phyloP scores from a whole-genome alignment of 1,140 invertebrate genomes.

The Philotrypesis tridentata region DNA sequence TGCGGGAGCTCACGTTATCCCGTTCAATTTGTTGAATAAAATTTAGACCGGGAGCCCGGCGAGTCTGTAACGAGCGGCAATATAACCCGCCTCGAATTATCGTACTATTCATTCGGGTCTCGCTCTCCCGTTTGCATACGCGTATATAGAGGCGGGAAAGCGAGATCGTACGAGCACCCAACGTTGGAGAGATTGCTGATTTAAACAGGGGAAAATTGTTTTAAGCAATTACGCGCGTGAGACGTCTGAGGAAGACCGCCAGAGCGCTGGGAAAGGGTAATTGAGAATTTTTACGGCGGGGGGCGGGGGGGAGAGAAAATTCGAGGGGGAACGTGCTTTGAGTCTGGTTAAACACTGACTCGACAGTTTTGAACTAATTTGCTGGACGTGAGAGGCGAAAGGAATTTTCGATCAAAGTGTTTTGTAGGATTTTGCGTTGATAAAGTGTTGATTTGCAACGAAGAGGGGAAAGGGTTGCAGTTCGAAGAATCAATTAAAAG shows the following conservation, averaged over 20 bases:
- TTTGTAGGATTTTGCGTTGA: no score
- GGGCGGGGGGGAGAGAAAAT: background rate
- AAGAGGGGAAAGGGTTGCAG: no score
- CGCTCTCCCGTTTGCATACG: no score
- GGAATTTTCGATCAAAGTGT: background rate
- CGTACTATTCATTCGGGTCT: constrained; percentile 17
- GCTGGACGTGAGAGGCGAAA: background rate
- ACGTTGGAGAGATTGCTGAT: background rate
- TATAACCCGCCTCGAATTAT: constrained; percentile 36
- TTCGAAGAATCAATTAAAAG: no score
- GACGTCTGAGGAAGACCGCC: background rate
- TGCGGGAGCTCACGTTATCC: background rate
- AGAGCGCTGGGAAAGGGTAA: background rate
- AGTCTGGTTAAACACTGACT: background rate
- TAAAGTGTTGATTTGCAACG: no score
- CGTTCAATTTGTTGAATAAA: constrained; percentile 47
- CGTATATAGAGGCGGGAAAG: background rate
- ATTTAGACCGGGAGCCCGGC: constrained; percentile 10
- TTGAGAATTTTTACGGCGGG: background rate
- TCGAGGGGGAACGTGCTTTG: background rate
- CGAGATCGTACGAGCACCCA: no score
- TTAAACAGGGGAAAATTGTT: constrained; percentile 29
- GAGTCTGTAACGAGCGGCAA: constrained; percentile 41
- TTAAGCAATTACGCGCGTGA: background rate
- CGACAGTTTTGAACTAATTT: background rate